Evolutionary conservation across 2,888 invertebrate species (phyloP).

Genomic region (Thelaira solivaga): DNA sequence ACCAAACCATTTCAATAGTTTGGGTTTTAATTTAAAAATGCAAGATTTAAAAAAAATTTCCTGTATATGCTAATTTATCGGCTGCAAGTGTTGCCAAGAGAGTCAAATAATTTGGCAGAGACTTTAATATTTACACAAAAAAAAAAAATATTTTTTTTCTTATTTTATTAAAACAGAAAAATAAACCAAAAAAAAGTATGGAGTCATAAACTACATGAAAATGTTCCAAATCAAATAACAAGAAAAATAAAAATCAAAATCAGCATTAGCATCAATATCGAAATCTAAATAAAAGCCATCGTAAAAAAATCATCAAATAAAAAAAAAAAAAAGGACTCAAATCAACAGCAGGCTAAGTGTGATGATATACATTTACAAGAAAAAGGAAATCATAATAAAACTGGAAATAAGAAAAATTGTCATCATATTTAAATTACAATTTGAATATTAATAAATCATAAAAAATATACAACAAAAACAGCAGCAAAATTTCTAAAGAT

Average conservation of each 20-base stretch:
- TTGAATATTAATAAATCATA: slow-evolving; percentile 61
- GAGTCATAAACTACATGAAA: slow-evolving; percentile 31
- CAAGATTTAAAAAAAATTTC: neutral
- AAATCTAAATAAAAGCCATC: slow-evolving; percentile 26
- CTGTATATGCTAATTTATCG: neutral
- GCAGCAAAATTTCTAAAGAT: no score
- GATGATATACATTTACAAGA: neutral
- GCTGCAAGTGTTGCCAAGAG: slow-evolving; percentile 6
- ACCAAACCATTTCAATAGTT: neutral
- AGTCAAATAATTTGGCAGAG: slow-evolving; percentile 52
- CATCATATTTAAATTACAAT: slow-evolving; percentile 53
- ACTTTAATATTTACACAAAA: slow-evolving; percentile 18
- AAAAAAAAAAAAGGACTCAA: neutral
- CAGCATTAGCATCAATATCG: slow-evolving; percentile 8
- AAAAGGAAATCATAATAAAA: slow-evolving; percentile 22
- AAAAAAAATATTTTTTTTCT: neutral
- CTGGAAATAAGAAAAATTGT: slow-evolving; percentile 23
- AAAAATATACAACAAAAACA: no score
- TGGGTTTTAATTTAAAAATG: neutral
- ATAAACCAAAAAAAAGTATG: neutral
- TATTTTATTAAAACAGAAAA: no score
- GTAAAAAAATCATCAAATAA: neutral
- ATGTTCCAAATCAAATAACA: slow-evolving; percentile 43
- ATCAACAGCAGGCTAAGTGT: slow-evolving; percentile 11
- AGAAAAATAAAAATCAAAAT: slow-evolving; percentile 44